These are phyloP conservation scores for Papilio dardanus DNA, from an alignment of 1,140 invertebrate species.

Conservation along the genomic window DNA sequence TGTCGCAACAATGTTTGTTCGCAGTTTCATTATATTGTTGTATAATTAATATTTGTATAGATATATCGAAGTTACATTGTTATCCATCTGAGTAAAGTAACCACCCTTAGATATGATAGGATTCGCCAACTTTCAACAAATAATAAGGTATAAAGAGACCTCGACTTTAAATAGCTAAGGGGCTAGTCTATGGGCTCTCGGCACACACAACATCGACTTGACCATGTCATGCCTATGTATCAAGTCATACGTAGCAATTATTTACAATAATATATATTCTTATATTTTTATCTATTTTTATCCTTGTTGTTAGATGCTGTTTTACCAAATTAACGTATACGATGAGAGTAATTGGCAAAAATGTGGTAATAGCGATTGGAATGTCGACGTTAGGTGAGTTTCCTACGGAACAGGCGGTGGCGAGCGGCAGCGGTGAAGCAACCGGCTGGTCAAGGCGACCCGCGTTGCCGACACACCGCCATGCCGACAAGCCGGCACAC, in stretches of 20 bases:
- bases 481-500: neutral
- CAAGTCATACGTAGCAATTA: too few species aligned
- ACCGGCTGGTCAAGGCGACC: constrained; percentile 26
- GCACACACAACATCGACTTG: too few species aligned
- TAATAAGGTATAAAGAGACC: too few species aligned
- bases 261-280: too few species aligned
- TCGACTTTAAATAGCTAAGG: too few species aligned
- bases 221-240: too few species aligned
- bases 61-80: neutral
- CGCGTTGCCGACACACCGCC: constrained; percentile 19
- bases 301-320: too few species aligned
- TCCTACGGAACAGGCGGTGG: constrained; percentile 32
- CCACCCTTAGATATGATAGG: too few species aligned
- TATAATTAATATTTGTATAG: neutral
- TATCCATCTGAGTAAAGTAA: neutral
- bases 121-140: too few species aligned
- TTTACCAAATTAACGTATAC: constrained; percentile 8
- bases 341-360: constrained; percentile 30
- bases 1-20: constrained; percentile 2
- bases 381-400: constrained; percentile 31
- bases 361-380: constrained; percentile 12
- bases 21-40: neutral
- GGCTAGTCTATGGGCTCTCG: too few species aligned
- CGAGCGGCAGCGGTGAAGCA: constrained; percentile 29
- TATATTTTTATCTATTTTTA: too few species aligned